Base-by-base conservation (phyloP, 2,797 vertebrate species). In the Tapirus indicus region DNA sequence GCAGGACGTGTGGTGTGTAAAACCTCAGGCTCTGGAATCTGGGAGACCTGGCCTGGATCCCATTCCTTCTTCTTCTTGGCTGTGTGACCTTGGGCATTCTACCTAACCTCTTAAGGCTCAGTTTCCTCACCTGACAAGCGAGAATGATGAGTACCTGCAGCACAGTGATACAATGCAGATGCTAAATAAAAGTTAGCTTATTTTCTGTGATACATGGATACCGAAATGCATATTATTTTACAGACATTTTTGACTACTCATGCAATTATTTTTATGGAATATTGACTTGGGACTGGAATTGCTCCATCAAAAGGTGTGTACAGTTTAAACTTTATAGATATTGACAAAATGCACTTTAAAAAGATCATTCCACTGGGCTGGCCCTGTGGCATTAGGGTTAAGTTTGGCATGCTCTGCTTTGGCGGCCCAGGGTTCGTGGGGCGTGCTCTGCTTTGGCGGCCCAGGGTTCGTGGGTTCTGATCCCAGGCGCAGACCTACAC, bases 291-390 rank as follows among this genome's bases (percentile, higher is more conserved):
- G 82, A 41, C 54, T 93, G 56, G 56, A 68, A 78, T 69, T 77
- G 52, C 47, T 58, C 62, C 74, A 78, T 83, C 58, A 60, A 93
- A 95, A 95, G 72, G 27, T 83, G 91, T 62, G 54, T 69, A 90
- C 27, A 77, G 25, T 60, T 97, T 84, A 84, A 93, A 68, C 35
- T 75, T 75, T 68, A 88, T 23, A 71, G 38, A 77, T 91, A 64
- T 68, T 92, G 69, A 35, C 47, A 88, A 91, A 92, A 62, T 92
- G 29, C 44, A 54, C 35, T 71, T 85, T 75, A 58, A 69, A 84
- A 78, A 44, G 32, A 75, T 58, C 47, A 56, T 52, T 92, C 47
- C 47, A 47, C 9, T 9, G 47, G 11, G 47, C 47, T 11, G 47
- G 47, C 47, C 47, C 47, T 2, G 47, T 47, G 47, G 47, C 11